Evolutionary conservation across 2,888 invertebrate species (phyloP).

Genomic region (Rhagophthalmus giganteus): DNA sequence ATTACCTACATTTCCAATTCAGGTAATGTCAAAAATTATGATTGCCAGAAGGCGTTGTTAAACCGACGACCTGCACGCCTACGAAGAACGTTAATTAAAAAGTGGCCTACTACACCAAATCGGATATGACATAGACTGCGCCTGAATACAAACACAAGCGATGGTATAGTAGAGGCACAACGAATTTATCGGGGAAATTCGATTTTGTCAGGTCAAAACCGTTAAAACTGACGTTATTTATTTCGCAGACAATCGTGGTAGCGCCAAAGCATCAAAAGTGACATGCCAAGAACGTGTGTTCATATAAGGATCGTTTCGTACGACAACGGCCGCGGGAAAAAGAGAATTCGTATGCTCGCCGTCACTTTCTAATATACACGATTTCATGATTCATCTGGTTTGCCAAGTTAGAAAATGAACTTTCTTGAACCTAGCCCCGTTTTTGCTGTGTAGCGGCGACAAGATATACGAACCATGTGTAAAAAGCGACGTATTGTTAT

Average conservation of each 20-base stretch:
- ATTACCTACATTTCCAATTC: too few species aligned
- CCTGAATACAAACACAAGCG: too few species aligned
- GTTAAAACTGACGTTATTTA: neutral
- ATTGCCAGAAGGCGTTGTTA: too few species aligned
- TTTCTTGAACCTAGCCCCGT: slow-evolving; percentile 23
- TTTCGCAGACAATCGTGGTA: neutral
- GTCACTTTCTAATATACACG: slow-evolving; percentile 22
- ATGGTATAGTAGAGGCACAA: too few species aligned
- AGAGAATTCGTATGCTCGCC: slow-evolving; percentile 11
- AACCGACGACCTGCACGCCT: too few species aligned
- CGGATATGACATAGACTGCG: too few species aligned
- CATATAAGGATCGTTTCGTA: too few species aligned
- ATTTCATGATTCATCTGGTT: slow-evolving; percentile 20
- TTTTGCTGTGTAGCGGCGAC: slow-evolving; percentile 14
- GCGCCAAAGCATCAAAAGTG: neutral
- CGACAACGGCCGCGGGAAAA: slow-evolving; percentile 5
- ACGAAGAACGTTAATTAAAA: too few species aligned
- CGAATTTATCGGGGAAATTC: too few species aligned
- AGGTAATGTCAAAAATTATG: too few species aligned
- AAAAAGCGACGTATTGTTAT: slow-evolving; percentile 14
- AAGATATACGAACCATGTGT: slow-evolving; percentile 5
- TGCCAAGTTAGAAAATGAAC: slow-evolving; percentile 22
- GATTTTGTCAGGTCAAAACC: too few species aligned
- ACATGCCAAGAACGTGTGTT: neutral
- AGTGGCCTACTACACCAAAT: too few species aligned